Percentiles rank a stretch among this genome's conserved stretches.
Conservation (phyloP, 2,888 invertebrate genomes). For the Drosophila neonasuta region DNA sequence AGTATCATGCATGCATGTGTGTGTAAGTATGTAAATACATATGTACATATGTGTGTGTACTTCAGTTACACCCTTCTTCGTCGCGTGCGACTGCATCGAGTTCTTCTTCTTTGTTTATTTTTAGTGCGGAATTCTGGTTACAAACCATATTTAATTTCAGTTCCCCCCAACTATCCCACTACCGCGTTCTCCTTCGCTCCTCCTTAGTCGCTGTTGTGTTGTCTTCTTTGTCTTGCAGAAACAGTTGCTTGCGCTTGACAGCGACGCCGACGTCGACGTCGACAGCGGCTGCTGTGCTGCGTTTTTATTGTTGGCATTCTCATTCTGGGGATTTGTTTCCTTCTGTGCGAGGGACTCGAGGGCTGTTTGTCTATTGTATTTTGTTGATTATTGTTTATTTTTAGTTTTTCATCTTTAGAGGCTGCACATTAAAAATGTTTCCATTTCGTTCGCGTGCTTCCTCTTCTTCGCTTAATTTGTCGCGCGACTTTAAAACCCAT, state of each 20-base stretch:
- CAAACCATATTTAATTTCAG: constrained; percentile 67
- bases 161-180: constrained; percentile 19
- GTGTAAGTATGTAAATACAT: neutral
- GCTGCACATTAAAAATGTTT: constrained; percentile 24
- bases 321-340: constrained; percentile 24
- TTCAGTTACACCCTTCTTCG: constrained; percentile 29
- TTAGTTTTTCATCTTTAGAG: constrained; percentile 21
- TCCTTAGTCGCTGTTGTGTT: constrained; percentile 18
- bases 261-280: constrained; percentile 5
- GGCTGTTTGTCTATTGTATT: constrained; percentile 21
- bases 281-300: constrained; percentile 5
- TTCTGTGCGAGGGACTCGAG: constrained; percentile 5
- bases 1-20: neutral
- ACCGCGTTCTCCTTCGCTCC: constrained; percentile 7
- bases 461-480: constrained; percentile 29
- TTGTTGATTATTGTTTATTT: constrained; percentile 36
- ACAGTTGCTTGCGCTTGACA: constrained; percentile 57
- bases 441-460: neutral
- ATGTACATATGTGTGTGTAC: constrained; percentile 5
- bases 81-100: constrained; percentile 39
- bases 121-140: constrained; percentile 66
- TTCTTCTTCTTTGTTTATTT: constrained; percentile 60
- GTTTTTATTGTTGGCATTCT: constrained; percentile 21
- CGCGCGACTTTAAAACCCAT: constrained; percentile 45
- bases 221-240: constrained; percentile 53